Evolutionary conservation across 2,113 vertebrate species (phyloP).

Genomic region (Mobula hypostoma): DNA sequence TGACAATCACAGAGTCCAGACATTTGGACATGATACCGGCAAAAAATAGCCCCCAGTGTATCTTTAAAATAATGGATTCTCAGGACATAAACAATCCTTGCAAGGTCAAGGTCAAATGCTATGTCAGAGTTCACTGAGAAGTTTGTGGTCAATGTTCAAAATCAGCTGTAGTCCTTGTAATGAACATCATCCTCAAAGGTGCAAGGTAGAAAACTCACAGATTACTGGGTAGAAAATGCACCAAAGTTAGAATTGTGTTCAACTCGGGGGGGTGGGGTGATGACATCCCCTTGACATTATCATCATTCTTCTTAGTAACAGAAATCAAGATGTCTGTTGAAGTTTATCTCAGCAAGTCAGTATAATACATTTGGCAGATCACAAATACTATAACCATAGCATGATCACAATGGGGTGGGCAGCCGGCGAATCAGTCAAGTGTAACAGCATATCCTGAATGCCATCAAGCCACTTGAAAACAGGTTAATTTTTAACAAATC

Average conservation of each 20-base stretch:
- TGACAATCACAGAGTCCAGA: not conserved
- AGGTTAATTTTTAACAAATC: too few species aligned
- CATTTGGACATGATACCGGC: not conserved
- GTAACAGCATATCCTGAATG: too few species aligned
- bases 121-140: not conserved
- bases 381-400: not conserved
- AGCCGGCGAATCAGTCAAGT: not conserved
- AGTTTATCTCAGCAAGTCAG: not conserved
- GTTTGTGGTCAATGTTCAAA: not conserved
- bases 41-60: not conserved
- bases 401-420: not conserved
- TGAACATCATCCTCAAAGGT: not conserved
- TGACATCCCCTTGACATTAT: not conserved
- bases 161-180: not conserved
- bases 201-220: not conserved
- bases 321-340: not conserved
- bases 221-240: not conserved
- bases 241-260: not conserved
- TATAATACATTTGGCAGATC: not conserved
- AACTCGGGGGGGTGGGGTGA: not conserved
- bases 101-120: not conserved
- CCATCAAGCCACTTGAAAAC: too few species aligned
- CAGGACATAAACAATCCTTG: not conserved
- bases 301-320: not conserved
- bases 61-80: not conserved